Base-by-base conservation (phyloP, 2,888 invertebrate species). In the Drosophila mimetica region DNA sequence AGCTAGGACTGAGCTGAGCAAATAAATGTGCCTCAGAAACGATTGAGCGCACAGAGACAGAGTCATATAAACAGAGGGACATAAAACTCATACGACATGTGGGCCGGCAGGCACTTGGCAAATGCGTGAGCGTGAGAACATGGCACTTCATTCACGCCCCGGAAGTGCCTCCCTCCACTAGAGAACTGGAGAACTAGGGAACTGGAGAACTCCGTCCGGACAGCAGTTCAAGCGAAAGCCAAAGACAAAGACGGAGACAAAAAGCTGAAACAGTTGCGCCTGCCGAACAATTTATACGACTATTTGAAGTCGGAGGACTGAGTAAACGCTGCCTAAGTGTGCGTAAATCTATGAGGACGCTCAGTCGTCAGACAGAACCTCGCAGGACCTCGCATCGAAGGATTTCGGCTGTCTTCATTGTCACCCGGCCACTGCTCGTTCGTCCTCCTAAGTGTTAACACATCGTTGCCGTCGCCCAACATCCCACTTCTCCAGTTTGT, bases 81-180 rank as follows among this genome's bases (percentile, higher is more conserved):
- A 85, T 77, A 79, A 83, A 76, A 74, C 75, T 78, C 75, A 81
- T 79, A 81, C 82, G 77, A 85, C 71, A 75, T 78, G 67, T 69
- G 64, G 57, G 60, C 61, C 66, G 58, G 58, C 76, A 70, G 67
- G 70, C 65, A 70, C 66, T 76, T 65, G 79, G 63, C 59, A 69
- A 72, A 61, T 73, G 84, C 84, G 76, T 77, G 76, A 84, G 84
- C 77, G 82, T 81, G 79, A 83, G 80, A 80, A 77, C 66, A 65
- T 80, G 66, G 54, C 87, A 81, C 84, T 80, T 86, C 75, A 79
- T 86, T 80, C 84, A 83, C 84, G 66, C 76, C 67, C 82, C 50
- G 46, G 63, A 64, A 54, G 63, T 57, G 55, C 48, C 54, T 42
- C 63, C 22, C 16, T 11, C 30, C 11, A 11, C 30, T 11, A 4